phyloP scores from a whole-genome alignment of 2,888 invertebrate species.

The Aethes cnicana region DNA sequence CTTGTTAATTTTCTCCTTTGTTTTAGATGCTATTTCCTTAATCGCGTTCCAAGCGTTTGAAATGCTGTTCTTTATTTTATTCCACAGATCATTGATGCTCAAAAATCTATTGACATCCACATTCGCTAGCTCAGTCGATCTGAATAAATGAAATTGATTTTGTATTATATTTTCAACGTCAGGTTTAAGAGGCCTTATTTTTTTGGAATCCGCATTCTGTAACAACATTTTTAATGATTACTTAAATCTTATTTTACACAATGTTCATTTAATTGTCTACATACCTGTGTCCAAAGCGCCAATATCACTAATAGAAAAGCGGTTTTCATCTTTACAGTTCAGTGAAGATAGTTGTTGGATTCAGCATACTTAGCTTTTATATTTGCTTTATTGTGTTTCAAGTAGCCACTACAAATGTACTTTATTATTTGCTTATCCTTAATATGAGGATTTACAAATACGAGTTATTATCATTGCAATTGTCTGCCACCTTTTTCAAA shows the following conservation, averaged over 20 bases:
- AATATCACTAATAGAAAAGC: slow-evolving; percentile 1
- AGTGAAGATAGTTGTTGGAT: not conserved
- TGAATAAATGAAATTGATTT: slow-evolving; percentile 5
- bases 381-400: slow-evolving; percentile 7
- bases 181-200: not conserved
- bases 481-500: not conserved
- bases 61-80: slow-evolving; percentile 45
- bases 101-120: slow-evolving; percentile 6
- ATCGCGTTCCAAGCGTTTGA: slow-evolving; percentile 46
- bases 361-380: slow-evolving; percentile 4
- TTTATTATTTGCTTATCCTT: slow-evolving; percentile 19
- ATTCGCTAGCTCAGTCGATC: slow-evolving; percentile 32
- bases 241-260: not conserved
- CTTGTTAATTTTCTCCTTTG: slow-evolving; percentile 42
- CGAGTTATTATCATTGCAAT: not conserved
- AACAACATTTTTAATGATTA: not conserved
- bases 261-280: not conserved
- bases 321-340: slow-evolving; percentile 21
- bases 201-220: slow-evolving; percentile 15
- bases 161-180: not conserved
- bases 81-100: slow-evolving; percentile 38
- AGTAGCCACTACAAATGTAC: slow-evolving; percentile 5
- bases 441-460: not conserved
- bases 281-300: slow-evolving; percentile 6
- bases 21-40: slow-evolving; percentile 44